Evolutionary conservation across 2,113 vertebrate species (phyloP).

Genomic region (Meriones unguiculatus): DNA sequence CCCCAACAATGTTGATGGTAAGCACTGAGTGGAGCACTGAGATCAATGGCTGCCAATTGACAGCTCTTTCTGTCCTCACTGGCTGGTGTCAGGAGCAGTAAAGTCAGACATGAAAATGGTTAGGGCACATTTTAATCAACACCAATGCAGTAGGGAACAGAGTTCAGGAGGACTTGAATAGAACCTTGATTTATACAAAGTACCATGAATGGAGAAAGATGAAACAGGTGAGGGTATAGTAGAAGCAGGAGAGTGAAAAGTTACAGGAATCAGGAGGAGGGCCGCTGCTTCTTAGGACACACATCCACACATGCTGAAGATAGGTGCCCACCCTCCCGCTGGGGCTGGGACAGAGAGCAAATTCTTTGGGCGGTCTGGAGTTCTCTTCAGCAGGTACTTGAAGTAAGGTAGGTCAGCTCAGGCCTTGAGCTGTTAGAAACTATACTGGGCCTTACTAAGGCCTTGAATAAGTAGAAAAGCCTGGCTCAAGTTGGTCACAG

Average conservation of each 20-base stretch:
- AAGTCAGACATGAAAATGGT: neutral
- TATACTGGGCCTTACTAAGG: neutral
- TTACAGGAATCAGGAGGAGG: neutral
- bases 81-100: neutral
- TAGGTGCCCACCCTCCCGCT: rapidly evolving
- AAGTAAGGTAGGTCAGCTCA: neutral
- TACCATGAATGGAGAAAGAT: neutral
- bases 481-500: neutral
- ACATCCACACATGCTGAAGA: neutral
- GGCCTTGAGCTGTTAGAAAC: neutral
- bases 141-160: neutral
- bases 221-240: rapidly evolving
- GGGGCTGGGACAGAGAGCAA: neutral
- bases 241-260: neutral
- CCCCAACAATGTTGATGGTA: neutral
- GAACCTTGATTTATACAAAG: neutral
- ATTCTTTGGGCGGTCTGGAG: neutral
- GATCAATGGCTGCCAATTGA: neutral
- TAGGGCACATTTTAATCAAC: neutral
- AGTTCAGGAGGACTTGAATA: neutral
- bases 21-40: neutral
- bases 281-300: neutral
- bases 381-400: neutral
- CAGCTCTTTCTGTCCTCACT: neutral
- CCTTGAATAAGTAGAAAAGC: neutral